Evolutionary conservation across 1,140 invertebrate species (phyloP).

Genomic region (Steinernema khuongi): DNA sequence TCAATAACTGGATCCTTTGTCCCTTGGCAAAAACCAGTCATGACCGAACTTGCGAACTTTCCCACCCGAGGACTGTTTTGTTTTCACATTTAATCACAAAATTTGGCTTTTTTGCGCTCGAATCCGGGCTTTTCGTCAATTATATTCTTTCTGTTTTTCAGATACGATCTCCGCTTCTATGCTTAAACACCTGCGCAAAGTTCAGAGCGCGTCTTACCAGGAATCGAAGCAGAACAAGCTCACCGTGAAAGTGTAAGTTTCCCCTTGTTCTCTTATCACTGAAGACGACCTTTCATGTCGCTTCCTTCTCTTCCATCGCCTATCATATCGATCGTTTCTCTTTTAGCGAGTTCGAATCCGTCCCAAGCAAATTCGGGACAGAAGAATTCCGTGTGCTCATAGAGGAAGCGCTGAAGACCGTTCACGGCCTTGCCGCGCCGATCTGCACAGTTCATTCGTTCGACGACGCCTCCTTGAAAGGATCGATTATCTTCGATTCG

Average conservation of each 20-base stretch:
- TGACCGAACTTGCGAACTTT: no score
- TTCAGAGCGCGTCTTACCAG: no score
- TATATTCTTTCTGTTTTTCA: no score
- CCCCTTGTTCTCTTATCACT: neutral
- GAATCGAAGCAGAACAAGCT: neutral
- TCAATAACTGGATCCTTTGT: no score
- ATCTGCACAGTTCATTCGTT: neutral
- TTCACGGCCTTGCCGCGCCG: neutral
- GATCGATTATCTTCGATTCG: neutral
- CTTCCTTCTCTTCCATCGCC: neutral
- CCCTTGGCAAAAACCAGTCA: no score
- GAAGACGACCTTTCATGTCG: neutral
- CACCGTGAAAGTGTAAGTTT: neutral
- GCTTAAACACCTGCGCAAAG: no score
- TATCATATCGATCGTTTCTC: neutral
- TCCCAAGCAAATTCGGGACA: neutral
- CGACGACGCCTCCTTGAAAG: neutral
- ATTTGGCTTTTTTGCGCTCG: no score
- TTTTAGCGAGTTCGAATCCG: neutral
- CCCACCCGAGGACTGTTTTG: no score
- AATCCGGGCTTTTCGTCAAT: no score
- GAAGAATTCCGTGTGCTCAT: neutral
- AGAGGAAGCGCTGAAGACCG: neutral
- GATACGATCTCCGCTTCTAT: no score
- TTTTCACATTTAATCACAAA: no score